Evolutionary conservation across 2,888 invertebrate genomes (phyloP).

Genomic region (Prenolepis imparis): DNA sequence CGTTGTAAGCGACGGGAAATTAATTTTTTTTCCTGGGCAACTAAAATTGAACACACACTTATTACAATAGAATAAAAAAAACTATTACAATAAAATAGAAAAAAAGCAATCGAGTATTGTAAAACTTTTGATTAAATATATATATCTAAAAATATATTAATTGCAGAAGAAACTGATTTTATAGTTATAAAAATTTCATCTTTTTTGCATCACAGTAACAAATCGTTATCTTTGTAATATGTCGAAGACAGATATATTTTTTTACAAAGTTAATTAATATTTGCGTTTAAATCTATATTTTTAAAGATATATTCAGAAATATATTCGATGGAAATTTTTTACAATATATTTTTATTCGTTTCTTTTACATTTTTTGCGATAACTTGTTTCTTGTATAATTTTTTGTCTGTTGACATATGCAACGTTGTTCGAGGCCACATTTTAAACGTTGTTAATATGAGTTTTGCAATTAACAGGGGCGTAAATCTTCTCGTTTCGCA

Average conservation of each 20-base stretch:
- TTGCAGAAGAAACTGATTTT: not conserved
- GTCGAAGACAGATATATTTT: not conserved
- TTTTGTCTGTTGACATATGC: no score
- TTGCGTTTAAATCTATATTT: not conserved
- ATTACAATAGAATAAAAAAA: not conserved
- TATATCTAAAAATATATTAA: not conserved
- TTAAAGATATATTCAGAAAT: not conserved
- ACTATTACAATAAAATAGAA: not conserved
- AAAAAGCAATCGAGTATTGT: not conserved
- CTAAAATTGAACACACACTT: constrained; percentile 17
- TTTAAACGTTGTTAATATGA: not conserved
- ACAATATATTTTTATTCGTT: not conserved
- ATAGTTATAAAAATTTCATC: not conserved
- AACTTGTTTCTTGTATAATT: no score
- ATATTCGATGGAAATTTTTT: not conserved
- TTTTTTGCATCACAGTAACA: not conserved
- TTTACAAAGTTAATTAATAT: not conserved
- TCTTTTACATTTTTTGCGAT: not conserved
- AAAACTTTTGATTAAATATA: constrained; percentile 7
- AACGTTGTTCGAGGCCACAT: not conserved
- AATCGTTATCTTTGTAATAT: not conserved
- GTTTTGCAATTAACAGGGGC: not conserved
- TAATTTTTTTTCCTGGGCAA: not conserved
- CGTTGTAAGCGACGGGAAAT: not conserved
- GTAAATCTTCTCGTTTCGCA: constrained; percentile 9